Conservation (phyloP, 2,797 vertebrate genomes). For the Eleutherodactylus coqui region DNA sequence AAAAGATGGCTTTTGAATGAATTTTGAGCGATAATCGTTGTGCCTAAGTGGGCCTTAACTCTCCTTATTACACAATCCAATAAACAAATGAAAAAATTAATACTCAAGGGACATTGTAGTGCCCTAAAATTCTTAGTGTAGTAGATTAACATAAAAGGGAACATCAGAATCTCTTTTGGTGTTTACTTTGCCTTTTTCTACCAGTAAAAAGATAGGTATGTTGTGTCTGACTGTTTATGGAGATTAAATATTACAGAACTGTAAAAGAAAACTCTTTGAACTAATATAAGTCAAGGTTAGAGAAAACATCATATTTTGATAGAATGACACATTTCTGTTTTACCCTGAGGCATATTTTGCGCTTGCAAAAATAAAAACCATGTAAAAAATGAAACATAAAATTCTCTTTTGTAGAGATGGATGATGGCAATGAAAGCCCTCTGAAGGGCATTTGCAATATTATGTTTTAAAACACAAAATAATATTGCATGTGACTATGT, state of each 20-base stretch:
- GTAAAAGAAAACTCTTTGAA: constrained; percentile 29
- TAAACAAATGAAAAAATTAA: too few relatives aligned
- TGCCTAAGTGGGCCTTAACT: too few relatives aligned
- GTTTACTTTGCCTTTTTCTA: background rate
- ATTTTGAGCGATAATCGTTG: too few relatives aligned
- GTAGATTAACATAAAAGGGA: background rate
- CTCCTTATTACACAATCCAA: too few relatives aligned
- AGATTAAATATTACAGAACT: constrained; percentile 29
- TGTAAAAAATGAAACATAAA: constrained; percentile 33
- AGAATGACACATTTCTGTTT: constrained; percentile 38
- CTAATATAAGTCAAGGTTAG: constrained; percentile 42
- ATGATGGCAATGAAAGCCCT: constrained; percentile 4
- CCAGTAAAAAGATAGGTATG: background rate
- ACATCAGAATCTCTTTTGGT: background rate
- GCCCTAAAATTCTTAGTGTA: background rate
- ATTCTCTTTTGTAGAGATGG: background rate
- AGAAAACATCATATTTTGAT: constrained; percentile 43
- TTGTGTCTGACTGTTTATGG: background rate
- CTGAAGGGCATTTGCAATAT: constrained; percentile 24
- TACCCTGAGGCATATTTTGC: constrained; percentile 40
- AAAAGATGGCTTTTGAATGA: too few relatives aligned
- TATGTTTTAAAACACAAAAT: background rate
- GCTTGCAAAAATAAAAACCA: constrained; percentile 30
- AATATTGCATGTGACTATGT: background rate
- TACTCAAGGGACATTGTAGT: background rate